Percentiles rank a stretch among this genome's conserved stretches.
Conservation (phyloP, 2,888 invertebrate genomes). For the Neuroscelio doddi region DNA sequence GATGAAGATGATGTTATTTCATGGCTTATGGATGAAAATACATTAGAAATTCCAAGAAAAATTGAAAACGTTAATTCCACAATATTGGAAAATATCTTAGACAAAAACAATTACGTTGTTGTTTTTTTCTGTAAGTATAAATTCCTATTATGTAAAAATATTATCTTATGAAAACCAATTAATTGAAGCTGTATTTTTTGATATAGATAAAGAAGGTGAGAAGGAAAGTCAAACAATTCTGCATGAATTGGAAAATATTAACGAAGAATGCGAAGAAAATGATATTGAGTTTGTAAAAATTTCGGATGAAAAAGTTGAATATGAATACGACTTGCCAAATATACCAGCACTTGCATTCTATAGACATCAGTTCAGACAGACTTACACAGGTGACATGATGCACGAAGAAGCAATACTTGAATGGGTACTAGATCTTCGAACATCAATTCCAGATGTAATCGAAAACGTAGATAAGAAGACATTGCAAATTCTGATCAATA, state of each 20-base stretch:
- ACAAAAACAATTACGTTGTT: constrained; percentile 90
- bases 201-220: constrained; percentile 88
- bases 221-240: constrained; percentile 91
- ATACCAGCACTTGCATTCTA: constrained; percentile 91
- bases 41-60: constrained; percentile 91
- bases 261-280: constrained; percentile 93
- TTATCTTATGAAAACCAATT: too few species aligned
- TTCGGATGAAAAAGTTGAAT: constrained; percentile 89
- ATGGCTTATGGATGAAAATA: constrained; percentile 93
- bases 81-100: constrained; percentile 92
- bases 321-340: constrained; percentile 87
- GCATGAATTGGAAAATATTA: constrained; percentile 92
- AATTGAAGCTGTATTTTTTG: neutral
- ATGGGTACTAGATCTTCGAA: constrained; percentile 90
- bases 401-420: constrained; percentile 92
- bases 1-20: constrained; percentile 93
- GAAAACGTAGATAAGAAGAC: constrained; percentile 94
- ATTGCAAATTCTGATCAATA: constrained; percentile 89
- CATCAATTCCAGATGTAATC: constrained; percentile 89
- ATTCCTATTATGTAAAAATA: neutral
- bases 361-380: constrained; percentile 89
- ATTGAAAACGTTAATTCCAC: constrained; percentile 93
- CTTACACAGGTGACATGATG: constrained; percentile 91
- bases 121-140: constrained; percentile 91
- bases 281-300: constrained; percentile 94